Evolutionary conservation across 2,888 invertebrate genomes (phyloP).

Genomic region (Mesorhabditis belari): DNA sequence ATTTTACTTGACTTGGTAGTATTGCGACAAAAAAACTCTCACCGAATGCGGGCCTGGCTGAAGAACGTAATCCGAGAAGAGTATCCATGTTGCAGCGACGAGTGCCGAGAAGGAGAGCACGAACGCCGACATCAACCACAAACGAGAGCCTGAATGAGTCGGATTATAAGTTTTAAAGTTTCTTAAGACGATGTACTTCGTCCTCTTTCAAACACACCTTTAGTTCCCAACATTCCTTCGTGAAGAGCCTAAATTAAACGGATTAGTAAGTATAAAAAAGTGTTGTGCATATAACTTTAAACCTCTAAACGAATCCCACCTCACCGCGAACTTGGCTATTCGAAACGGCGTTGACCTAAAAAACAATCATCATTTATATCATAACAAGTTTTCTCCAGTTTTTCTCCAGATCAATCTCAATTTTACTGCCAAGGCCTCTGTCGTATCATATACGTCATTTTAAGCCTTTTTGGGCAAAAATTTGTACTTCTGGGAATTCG

Average conservation of each 20-base stretch:
- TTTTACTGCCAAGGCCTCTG: not conserved
- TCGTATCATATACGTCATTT: not conserved
- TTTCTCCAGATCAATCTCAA: not conserved
- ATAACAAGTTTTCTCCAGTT: not conserved
- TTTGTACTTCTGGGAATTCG: no score
- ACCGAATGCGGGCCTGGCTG: slow-evolving; percentile 72
- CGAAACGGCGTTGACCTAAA: slow-evolving; percentile 78
- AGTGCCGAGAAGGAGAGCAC: slow-evolving; percentile 90
- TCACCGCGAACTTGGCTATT: slow-evolving; percentile 64
- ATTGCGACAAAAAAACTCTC: slow-evolving; percentile 13
- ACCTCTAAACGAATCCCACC: no score
- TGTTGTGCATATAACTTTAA: no score
- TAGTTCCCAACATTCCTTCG: slow-evolving; percentile 63
- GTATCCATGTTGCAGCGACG: slow-evolving; percentile 90
- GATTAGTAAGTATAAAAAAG: no score
- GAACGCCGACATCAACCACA: slow-evolving; percentile 93
- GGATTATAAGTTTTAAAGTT: not conserved
- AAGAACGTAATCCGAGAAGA: slow-evolving; percentile 87
- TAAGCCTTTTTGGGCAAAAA: not conserved
- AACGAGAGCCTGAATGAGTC: slow-evolving; percentile 63
- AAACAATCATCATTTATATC: not conserved
- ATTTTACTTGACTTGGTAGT: not conserved
- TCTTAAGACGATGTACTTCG: not conserved
- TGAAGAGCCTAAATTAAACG: no score
- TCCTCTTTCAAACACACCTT: slow-evolving; percentile 59